Base-by-base conservation (phyloP, 2,797 vertebrate species). In the Menidia menidia region DNA sequence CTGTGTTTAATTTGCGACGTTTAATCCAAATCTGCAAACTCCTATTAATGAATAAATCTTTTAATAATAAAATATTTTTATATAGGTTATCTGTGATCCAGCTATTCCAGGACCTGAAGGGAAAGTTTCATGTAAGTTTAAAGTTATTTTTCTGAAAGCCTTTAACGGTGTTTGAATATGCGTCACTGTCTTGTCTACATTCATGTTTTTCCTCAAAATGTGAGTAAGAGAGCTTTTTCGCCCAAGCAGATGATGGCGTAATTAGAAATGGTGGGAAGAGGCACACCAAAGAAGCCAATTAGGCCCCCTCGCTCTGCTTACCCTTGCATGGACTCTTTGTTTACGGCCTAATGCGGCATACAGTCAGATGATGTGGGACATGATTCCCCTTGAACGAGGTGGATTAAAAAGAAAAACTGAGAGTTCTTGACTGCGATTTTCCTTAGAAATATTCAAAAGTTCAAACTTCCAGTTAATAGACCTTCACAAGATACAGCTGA, bases 281-380 rank as follows among this genome's bases (percentile, higher is more conserved):
- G 68, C 48, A 70, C 65, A 53, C 81, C 68, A 71, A 60, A 71
- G 80, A 82, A 78, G 85, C 79, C 43, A 81, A 89, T 85, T 56
- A 9, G 54, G 51, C 44, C 63, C 84, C 84, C 71, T 76, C 82
- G 53, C 14, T 60, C 80, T 76, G 58, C 81, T 83, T 19, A 64
- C 6, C n/a, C 65, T 25, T 55, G 83, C 74, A 91, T 64, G 77
- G 83, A 71, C 58, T 81, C 86, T 85, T 91, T 89, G 80, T 91
- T 53, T 71, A 15, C 57, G n/a, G 6, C 14, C 33, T 83, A 92
- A 90, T 64, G 65, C 32, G 63, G 86, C 89, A 60, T 88, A 56
- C 19, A 90, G 90, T 94, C 92, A 92, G 88, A 92, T 93, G 92
- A 86, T 73, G n/a, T 18, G 16, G 56, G 9, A 41, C 43, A 71